phyloP scores from a whole-genome alignment of 2,888 invertebrate species.

The Tenthredo mesomela region DNA sequence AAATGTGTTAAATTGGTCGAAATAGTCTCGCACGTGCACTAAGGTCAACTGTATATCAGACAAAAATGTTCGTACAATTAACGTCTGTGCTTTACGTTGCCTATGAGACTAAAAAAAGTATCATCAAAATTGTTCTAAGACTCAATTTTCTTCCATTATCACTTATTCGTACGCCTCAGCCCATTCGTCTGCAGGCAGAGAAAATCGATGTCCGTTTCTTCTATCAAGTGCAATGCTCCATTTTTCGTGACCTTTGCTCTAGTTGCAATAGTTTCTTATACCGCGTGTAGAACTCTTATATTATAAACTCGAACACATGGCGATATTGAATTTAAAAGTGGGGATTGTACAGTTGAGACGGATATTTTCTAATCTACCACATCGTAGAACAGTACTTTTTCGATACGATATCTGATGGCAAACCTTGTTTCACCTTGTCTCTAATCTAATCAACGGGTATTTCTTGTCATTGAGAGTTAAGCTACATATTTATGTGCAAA shows the following conservation, averaged over 20 bases:
- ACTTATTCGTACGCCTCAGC: not conserved
- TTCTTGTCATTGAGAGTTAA: not conserved
- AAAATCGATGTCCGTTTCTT: conserved; percentile 6
- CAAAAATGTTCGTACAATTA: not conserved
- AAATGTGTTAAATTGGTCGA: not conserved
- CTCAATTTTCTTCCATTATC: not conserved
- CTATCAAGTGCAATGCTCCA: conserved; percentile 30
- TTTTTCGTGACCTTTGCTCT: conserved; percentile 7
- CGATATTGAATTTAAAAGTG: not conserved
- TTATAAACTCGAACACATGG: not conserved
- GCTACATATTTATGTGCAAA: not conserved
- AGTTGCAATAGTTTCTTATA: conserved; percentile 1
- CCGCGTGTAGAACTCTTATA: not conserved
- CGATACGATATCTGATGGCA: not conserved
- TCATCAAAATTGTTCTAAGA: not conserved
- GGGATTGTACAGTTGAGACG: not conserved
- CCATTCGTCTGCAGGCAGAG: not conserved
- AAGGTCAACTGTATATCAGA: not conserved
- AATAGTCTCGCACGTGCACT: not conserved
- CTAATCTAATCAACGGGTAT: conserved; percentile 12
- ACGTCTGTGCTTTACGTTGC: not conserved
- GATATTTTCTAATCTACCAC: not conserved
- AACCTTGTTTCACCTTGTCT: not conserved
- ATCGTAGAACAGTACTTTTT: not conserved
- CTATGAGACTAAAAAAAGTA: not conserved